Percentiles rank a stretch among this genome's conserved stretches.
Conservation (phyloP, 2,113 vertebrate species). For the Malurus alboscapulatus region DNA sequence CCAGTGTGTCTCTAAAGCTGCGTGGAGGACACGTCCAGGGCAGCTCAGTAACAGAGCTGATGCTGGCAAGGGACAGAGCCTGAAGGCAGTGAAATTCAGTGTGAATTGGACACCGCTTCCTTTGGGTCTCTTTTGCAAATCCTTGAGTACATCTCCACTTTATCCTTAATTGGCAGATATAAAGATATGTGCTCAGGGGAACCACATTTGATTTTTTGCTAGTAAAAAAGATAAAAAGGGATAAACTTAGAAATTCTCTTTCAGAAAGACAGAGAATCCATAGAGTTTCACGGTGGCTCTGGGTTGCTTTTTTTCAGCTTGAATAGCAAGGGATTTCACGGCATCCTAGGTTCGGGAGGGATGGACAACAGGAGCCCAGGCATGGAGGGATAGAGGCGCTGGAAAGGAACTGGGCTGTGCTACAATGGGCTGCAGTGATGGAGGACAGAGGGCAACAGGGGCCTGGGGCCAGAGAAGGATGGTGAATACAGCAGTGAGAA, state of each 20-base stretch:
- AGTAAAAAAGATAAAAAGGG: not conserved
- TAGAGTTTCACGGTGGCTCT: not conserved
- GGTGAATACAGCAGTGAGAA: not conserved
- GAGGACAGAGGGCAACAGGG: not conserved
- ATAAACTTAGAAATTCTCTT: not conserved
- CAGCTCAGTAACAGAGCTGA: not conserved
- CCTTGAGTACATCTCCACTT: not conserved
- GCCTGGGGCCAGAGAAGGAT: not conserved
- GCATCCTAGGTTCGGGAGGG: not conserved
- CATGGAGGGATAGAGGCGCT: not conserved
- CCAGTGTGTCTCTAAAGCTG: not conserved
- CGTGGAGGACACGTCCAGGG: not conserved
- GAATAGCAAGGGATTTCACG: not conserved
- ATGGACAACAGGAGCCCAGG: rapidly evolving
- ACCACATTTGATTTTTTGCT: not conserved
- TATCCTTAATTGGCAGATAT: not conserved
- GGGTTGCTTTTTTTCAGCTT: not conserved
- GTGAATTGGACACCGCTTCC: not conserved
- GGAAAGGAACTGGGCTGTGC: not conserved
- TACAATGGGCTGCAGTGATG: not conserved
- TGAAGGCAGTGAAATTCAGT: not conserved
- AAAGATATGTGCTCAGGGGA: not conserved
- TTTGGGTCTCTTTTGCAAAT: not conserved
- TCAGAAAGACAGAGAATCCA: not conserved
- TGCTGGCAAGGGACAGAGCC: not conserved